Evolutionary conservation across 2,113 vertebrate species (phyloP), one percentile per base, ranked within the genome.

Genomic region (Sturnus vulgaris): DNA sequence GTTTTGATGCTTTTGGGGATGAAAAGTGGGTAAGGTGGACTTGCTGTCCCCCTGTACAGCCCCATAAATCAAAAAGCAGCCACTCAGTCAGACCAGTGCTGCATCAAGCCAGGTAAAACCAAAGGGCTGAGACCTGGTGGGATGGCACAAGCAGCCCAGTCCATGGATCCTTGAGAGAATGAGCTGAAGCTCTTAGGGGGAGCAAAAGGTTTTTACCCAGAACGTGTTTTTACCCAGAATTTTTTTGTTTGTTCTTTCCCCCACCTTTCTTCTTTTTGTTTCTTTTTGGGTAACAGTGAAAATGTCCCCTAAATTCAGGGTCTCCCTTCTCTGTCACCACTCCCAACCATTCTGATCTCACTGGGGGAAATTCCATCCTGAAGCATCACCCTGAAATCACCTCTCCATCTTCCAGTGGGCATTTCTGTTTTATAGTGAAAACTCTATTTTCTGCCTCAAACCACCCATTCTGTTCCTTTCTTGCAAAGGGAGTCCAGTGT

Each of bases 71-170:
- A 82, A 53, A 15, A 85, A 15, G 20, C 65, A 50, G 24, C 19
- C 44, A n/a, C 15, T 68, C 23, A 25, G 19, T 33, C 76, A 64
- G 40, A 69, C 17, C 61, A 37, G 46, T 44, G 39, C 28, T 10
- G 1, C 1, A 4, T 10, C 4, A 5, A 78, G 17, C 8, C 61
- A 0, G 0, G 17, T 12, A 59, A 65, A 79, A 37, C 46, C 61
- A 52, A 50, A 44, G 33, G 12, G 8, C 61, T 70, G 56, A 55
- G 57, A 12, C 39, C 52, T 31, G 11, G 52, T 66, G 52, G 46
- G 46, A 80, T 31, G 37, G 52, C 11, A 30, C 30, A 73, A 79
- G 11, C 17, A 61, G 15, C 35, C 37, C 2, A 8, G 24, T 42
- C 68, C 7, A 7, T 33, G 28, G 31, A 30, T 63, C 27, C 30